phyloP scores from a whole-genome alignment of 2,113 vertebrate genomes.

The Cyanoderma ruficeps region DNA sequence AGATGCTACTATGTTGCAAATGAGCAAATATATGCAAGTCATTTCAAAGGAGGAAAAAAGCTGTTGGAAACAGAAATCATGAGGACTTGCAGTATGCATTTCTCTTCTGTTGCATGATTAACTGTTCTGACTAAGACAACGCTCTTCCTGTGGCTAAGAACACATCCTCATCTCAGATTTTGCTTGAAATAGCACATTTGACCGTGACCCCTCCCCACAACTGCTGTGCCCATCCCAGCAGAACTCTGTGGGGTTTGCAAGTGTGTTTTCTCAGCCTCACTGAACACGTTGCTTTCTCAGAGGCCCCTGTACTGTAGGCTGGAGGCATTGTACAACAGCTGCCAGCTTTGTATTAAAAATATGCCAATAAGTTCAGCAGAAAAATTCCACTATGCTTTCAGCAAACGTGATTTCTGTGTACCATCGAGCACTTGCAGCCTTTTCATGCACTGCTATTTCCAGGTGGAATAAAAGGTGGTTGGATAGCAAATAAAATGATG shows the following conservation, averaged over 20 bases:
- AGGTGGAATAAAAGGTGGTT: neutral
- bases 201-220: neutral
- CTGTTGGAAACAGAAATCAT: conserved; percentile 42
- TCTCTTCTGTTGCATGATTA: conserved; percentile 48
- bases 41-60: conserved; percentile 32
- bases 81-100: neutral
- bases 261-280: neutral
- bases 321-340: neutral
- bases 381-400: neutral
- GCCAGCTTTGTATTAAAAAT: conserved; percentile 23
- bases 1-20: conserved; percentile 2
- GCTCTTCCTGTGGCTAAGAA: conserved; percentile 64
- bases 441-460: neutral
- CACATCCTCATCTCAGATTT: conserved; percentile 54
- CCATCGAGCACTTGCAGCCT: neutral
- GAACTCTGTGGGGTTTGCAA: neutral
- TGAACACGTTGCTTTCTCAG: neutral
- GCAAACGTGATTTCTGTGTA: neutral
- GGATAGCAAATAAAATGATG: neutral
- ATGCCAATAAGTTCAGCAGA: neutral
- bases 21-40: conserved; percentile 42
- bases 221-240: neutral
- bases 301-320: neutral
- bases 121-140: conserved; percentile 59
- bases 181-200: conserved; percentile 51